phyloP scores from a whole-genome alignment of 2,797 vertebrate genomes.

The Lagocephalus sceleratus region DNA sequence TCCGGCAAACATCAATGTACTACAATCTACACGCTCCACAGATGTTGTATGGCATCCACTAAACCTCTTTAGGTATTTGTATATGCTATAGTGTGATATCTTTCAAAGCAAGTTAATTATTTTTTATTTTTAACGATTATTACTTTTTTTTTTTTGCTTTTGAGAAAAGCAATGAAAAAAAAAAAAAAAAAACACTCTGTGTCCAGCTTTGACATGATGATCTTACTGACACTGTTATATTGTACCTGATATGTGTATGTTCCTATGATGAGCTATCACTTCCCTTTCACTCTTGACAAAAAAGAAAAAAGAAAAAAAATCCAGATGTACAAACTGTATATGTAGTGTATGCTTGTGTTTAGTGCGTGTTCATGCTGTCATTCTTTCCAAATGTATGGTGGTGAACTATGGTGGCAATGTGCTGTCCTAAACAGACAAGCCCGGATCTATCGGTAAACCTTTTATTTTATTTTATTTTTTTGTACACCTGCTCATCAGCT shows the following conservation, averaged over 20 bases:
- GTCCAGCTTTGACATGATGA: slow-evolving; percentile 87
- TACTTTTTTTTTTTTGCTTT: slow-evolving; percentile 69
- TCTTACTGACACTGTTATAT: slow-evolving; percentile 91
- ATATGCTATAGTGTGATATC: slow-evolving; percentile 86
- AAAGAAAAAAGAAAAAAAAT: slow-evolving; percentile 52
- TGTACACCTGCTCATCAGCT: slow-evolving; percentile 88
- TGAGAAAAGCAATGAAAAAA: slow-evolving; percentile 61
- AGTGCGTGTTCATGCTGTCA: slow-evolving; percentile 95
- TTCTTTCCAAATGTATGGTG: slow-evolving; percentile 82
- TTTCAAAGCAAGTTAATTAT: slow-evolving; percentile 75
- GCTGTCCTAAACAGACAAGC: slow-evolving; percentile 80
- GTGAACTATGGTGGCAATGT: slow-evolving; percentile 89
- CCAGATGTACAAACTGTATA: slow-evolving; percentile 69
- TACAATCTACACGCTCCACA: slow-evolving; percentile 66
- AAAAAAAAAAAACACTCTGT: slow-evolving; percentile 76
- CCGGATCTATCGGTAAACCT: slow-evolving; percentile 81
- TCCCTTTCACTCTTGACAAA: slow-evolving; percentile 70
- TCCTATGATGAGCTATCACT: slow-evolving; percentile 84
- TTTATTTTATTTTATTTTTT: slow-evolving; percentile 71
- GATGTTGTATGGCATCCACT: slow-evolving; percentile 76
- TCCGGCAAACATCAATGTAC: slow-evolving; percentile 76
- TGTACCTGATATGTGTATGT: slow-evolving; percentile 96
- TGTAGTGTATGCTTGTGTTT: slow-evolving; percentile 98
- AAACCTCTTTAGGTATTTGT: slow-evolving; percentile 87
- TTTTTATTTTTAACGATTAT: slow-evolving; percentile 49